Evolutionary conservation across 2,888 invertebrate species (phyloP).

Genomic region (Trachelus stipa): DNA sequence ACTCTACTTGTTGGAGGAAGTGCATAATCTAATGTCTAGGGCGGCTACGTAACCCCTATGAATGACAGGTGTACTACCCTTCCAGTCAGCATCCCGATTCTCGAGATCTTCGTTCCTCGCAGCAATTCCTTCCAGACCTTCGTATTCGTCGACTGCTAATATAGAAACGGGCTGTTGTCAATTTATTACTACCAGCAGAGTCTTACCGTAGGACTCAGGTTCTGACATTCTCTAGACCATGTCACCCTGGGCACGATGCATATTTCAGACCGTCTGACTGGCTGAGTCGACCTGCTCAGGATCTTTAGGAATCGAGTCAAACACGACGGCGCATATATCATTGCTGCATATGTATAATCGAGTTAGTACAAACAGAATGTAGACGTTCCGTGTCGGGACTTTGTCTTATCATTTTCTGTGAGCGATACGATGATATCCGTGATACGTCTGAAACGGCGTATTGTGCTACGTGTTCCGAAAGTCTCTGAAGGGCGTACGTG

Average conservation of each 20-base stretch:
- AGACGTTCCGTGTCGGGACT: neutral
- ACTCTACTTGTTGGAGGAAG: conserved; percentile 24
- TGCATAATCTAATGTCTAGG: conserved; percentile 30
- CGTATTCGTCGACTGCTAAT: neutral
- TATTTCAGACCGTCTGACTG: conserved; percentile 18
- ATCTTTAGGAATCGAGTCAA: neutral
- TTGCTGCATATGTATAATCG: neutral
- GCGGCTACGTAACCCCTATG: conserved; percentile 11
- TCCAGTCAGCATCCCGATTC: conserved; percentile 10
- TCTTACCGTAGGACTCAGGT: neutral
- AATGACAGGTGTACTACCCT: neutral
- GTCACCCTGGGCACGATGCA: conserved; percentile 14
- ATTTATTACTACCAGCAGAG: neutral
- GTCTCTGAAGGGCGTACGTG: neutral
- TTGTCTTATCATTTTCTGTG: neutral
- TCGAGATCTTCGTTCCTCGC: conserved; percentile 3
- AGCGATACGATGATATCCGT: neutral
- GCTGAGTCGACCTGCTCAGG: neutral
- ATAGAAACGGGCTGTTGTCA: neutral
- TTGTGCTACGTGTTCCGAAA: neutral
- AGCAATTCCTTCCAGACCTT: neutral
- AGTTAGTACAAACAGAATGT: neutral
- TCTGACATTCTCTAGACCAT: neutral
- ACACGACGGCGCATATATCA: neutral
- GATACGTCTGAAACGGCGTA: neutral